A percentile compares a stretch with the other conserved stretches of the same genome.
Conservation (phyloP, 1,140 invertebrate species). For the Laodelphax striatellus region DNA sequence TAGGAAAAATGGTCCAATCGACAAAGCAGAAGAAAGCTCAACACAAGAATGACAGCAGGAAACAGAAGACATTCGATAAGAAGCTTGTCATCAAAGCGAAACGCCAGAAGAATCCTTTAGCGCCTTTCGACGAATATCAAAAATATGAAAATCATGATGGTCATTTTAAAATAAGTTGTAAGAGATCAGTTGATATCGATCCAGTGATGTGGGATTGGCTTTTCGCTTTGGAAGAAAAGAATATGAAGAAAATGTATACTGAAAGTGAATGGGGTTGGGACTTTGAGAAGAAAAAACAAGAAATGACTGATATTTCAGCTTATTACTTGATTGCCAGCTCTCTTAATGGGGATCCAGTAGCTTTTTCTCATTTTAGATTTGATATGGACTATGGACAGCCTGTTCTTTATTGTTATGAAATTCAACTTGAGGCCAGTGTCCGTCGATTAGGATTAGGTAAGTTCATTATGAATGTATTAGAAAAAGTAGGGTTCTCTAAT, state of each 20-base stretch:
- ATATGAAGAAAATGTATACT: constrained; percentile 50
- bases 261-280: constrained; percentile 63
- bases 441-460: constrained; percentile 63
- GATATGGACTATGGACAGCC: constrained; percentile 63
- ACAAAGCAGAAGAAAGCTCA: too few species aligned
- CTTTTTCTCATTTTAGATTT: constrained; percentile 69
- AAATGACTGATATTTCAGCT: constrained; percentile 56
- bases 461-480: constrained; percentile 65
- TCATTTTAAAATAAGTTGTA: too few species aligned
- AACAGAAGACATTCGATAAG: too few species aligned
- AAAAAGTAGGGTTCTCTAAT: constrained; percentile 58
- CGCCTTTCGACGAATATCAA: too few species aligned
- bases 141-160: too few species aligned
- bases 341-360: constrained; percentile 38
- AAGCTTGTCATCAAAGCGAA: too few species aligned
- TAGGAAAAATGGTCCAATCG: too few species aligned
- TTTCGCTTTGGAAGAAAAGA: constrained; percentile 43
- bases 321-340: constrained; percentile 54
- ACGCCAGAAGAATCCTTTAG: too few species aligned
- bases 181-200: too few species aligned
- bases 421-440: constrained; percentile 55
- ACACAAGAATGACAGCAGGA: too few species aligned
- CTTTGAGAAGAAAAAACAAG: constrained; percentile 50
- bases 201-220: constrained; percentile 11
- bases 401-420: constrained; percentile 78